Conservation (phyloP, 1,140 invertebrate genomes). For the Varroa destructor region DNA sequence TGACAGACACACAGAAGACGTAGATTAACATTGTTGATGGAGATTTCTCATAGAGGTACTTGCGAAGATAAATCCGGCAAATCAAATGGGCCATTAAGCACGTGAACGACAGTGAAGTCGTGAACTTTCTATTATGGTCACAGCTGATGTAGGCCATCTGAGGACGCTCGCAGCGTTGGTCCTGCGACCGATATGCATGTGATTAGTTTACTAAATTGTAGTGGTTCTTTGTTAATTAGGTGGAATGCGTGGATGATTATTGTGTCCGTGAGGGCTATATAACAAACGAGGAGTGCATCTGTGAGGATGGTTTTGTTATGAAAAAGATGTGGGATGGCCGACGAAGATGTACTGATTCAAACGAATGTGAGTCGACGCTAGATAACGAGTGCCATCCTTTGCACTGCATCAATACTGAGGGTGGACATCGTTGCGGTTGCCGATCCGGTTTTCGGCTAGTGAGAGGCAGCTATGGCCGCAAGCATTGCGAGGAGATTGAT, state of each 20-base stretch:
- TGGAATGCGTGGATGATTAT: neutral
- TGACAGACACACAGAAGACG: no score
- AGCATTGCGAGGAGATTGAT: slow-evolving; percentile 23
- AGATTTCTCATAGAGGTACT: no score
- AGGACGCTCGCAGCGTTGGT: no score
- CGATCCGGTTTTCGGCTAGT: slow-evolving; percentile 5
- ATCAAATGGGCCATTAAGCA: no score
- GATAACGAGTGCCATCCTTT: neutral
- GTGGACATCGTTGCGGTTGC: slow-evolving; percentile 8
- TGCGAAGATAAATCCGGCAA: no score
- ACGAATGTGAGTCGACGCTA: neutral
- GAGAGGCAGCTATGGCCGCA: neutral
- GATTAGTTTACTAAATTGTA: no score
- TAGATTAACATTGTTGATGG: no score
- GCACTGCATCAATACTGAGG: slow-evolving; percentile 25
- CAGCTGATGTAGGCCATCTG: no score
- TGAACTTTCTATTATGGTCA: no score
- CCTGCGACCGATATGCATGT: no score
- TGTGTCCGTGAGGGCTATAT: slow-evolving; percentile 4
- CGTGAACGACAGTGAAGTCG: no score
- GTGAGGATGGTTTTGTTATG: neutral
- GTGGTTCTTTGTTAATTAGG: neutral
- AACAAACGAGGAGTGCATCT: slow-evolving; percentile 7
- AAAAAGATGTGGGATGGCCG: slow-evolving; percentile 14
- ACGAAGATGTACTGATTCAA: neutral